Conservation (phyloP, 23 tunicate genomes). For the Halocynthia aurantium region DNA sequence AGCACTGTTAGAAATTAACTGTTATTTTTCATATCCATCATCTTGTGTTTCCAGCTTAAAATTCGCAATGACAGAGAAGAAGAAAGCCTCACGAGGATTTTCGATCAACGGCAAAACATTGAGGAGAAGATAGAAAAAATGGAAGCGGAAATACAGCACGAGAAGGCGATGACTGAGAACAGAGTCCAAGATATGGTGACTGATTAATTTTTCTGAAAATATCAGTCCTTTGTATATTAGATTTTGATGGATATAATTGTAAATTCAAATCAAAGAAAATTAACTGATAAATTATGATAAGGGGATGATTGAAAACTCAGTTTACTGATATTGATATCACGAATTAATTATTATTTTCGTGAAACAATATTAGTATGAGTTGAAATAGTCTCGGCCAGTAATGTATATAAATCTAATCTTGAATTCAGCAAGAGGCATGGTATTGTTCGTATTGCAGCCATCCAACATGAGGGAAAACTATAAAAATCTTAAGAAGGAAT, state of each 20-base stretch:
- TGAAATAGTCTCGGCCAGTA: too few species aligned
- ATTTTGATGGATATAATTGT: not conserved
- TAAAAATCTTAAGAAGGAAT: conserved; percentile 32
- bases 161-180: conserved; percentile 66
- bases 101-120: conserved; percentile 58
- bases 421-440: too few species aligned
- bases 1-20: too few species aligned
- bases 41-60: conserved; percentile 18
- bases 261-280: not conserved
- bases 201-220: not conserved
- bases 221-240: not conserved
- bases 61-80: conserved; percentile 68
- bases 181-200: conserved; percentile 81
- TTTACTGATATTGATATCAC: too few species aligned
- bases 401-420: too few species aligned
- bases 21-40: too few species aligned
- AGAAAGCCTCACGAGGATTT: conserved; percentile 69
- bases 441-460: too few species aligned
- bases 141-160: conserved; percentile 50
- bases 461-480: conserved; percentile 61
- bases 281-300: not conserved
- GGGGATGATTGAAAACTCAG: too few species aligned
- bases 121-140: conserved; percentile 52
- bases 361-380: too few species aligned
- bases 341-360: too few species aligned